Percentiles rank a stretch among this genome's conserved stretches.
These are phyloP conservation scores for Hippocampus guttulatus DNA, from an alignment of 2,113 vertebrate species.

Conservation along the genomic window DNA sequence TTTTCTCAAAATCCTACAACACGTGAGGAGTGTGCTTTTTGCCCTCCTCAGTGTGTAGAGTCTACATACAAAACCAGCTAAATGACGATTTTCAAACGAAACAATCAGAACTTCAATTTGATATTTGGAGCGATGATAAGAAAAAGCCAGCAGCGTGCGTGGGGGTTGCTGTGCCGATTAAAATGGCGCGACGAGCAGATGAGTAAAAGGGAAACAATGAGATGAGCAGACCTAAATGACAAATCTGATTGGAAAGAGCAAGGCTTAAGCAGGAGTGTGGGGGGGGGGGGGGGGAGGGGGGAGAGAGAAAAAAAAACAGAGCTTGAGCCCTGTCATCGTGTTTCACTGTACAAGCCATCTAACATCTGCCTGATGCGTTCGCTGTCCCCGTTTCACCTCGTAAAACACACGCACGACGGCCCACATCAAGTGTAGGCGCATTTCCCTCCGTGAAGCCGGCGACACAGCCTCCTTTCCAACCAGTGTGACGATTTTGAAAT, in stretches of 20 bases:
- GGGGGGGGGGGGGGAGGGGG: neutral
- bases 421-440: neutral
- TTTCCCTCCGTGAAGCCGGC: neutral
- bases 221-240: constrained; percentile 21
- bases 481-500: neutral
- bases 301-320: neutral
- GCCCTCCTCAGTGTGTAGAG: no score
- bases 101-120: neutral
- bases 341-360: constrained; percentile 38
- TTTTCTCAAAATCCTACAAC: no score
- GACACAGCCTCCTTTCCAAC: constrained; percentile 8
- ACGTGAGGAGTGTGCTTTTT: no score
- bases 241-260: constrained; percentile 14
- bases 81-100: constrained; percentile 40
- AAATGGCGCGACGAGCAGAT: constrained; percentile 16
- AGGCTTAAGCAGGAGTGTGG: neutral
- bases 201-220: constrained; percentile 24
- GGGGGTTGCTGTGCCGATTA: constrained; percentile 12
- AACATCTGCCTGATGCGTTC: constrained; percentile 49
- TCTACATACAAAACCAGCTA: no score
- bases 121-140: neutral
- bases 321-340: constrained; percentile 9
- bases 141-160: neutral
- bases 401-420: constrained; percentile 3
- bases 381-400: constrained; percentile 37